These are phyloP conservation scores for Cossypha heuglini DNA, from an alignment of 2,797 vertebrate species.

Conservation along the genomic window DNA sequence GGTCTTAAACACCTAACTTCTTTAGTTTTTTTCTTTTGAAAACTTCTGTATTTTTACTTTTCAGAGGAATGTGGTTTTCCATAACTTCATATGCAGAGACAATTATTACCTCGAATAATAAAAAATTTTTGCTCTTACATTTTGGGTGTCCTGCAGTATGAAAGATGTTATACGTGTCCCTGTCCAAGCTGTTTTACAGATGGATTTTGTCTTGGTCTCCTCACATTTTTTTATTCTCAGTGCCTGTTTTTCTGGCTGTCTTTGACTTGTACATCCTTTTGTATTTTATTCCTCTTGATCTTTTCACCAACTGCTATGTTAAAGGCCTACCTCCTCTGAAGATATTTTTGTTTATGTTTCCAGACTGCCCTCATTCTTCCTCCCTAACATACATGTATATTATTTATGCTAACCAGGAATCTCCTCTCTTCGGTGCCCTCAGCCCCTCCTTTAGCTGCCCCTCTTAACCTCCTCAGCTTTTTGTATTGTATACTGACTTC, in stretches of 20 bases:
- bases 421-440: not conserved
- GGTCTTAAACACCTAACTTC: not conserved
- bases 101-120: not conserved
- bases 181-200: not conserved
- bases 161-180: not conserved
- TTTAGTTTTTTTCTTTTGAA: not conserved
- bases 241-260: not conserved
- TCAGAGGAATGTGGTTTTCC: not conserved
- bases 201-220: not conserved
- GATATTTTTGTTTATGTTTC: conserved; percentile 47
- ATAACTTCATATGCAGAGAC: not conserved
- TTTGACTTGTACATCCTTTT: not conserved
- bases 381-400: not conserved
- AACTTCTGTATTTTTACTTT: not conserved
- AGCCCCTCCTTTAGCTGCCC: conserved; percentile 28
- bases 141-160: not conserved
- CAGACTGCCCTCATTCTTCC: conserved; percentile 4
- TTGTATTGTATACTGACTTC: conserved; percentile 56
- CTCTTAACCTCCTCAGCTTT: conserved; percentile 59
- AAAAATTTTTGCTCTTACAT: not conserved
- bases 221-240: not conserved
- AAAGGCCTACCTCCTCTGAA: not conserved
- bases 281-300: not conserved
- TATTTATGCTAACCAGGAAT: conserved; percentile 28
- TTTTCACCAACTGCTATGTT: not conserved